Evolutionary conservation across 2,797 vertebrate genomes (phyloP).

Genomic region (Enteromius thamalakanensis): DNA sequence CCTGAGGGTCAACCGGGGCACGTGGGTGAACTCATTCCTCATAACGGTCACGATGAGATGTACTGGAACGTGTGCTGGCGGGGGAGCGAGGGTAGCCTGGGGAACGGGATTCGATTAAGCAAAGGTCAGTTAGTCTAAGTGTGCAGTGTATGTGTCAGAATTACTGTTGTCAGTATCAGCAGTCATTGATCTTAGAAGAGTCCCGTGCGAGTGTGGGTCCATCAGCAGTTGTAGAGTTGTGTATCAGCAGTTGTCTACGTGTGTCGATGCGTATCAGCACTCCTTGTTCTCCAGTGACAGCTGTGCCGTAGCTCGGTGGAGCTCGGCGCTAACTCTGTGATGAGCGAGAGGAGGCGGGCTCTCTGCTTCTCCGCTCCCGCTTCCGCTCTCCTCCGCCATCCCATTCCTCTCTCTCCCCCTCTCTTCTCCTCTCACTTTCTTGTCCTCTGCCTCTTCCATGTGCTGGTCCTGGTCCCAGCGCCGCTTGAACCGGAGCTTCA

Average conservation of each 20-base stretch:
- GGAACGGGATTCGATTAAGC: conserved; percentile 6
- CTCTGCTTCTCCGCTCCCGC: conserved; percentile 68
- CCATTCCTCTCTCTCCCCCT: conserved; percentile 66
- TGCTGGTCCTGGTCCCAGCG: conserved; percentile 94
- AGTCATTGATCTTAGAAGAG: conserved; percentile 37
- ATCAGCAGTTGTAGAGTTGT: conserved; percentile 39
- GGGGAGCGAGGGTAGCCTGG: neutral
- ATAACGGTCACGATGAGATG: conserved; percentile 27
- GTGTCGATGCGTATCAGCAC: conserved; percentile 76
- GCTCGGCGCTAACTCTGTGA: conserved; percentile 82
- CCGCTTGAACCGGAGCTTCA: conserved; percentile 91
- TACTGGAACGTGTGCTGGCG: conserved; percentile 22
- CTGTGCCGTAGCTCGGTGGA: conserved; percentile 89
- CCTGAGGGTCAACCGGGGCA: conserved; percentile 67
- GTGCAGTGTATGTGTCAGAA: conserved; percentile 27
- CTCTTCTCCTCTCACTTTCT: conserved; percentile 60
- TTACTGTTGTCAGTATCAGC: conserved; percentile 46
- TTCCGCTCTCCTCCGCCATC: conserved; percentile 70
- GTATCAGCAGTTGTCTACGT: conserved; percentile 44
- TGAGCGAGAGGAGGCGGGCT: conserved; percentile 71
- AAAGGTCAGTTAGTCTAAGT: conserved; percentile 29
- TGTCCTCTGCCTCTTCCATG: conserved; percentile 74
- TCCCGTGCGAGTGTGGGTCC: conserved; percentile 14
- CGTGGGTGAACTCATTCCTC: conserved; percentile 40
- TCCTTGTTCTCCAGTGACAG: conserved; percentile 91